Base-by-base conservation (phyloP, 2,113 vertebrate genomes). In the Eulemur rufifrons region DNA sequence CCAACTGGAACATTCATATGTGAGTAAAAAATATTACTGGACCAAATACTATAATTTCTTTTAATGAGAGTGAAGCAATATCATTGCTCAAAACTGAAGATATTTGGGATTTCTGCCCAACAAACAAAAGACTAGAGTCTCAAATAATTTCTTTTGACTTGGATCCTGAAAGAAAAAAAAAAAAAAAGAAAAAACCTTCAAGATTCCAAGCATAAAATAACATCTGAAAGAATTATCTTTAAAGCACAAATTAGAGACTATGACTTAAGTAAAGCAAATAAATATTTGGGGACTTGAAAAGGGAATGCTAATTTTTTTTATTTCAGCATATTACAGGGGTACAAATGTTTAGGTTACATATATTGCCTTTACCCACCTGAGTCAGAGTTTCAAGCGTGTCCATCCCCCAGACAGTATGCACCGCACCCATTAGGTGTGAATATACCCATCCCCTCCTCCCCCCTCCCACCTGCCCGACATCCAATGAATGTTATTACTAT, bases 11-110 rank as follows among this genome's bases (percentile, higher is more conserved):
- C 25, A 81, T 76, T 91, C 91, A 47, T 54, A 56, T 82, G 34
- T 88, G 95, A 97, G 89, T 77, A 69, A 82, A 93, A 25, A 92
- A 27, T 74, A 86, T 78, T 94, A 92, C 32, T 88, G 59, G 25
- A 54, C 37, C 74, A 77, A 66, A 73, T 50, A 34, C 39, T 76
- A 8, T 78, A 80, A 89, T 27, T 94, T 68, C 50, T 45, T 66
- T 92, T 87, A 90, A 92, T 77, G 76, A 90, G 34, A 92, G 12
- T 80, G 42, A 66, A 96, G 59, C 47, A 90, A 59, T 64, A n/a
- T 56, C 69, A 56, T 50, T 83, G 32, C 13, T 87, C 85, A 93
- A 82, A 96, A 83, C n/a, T 76, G 59, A 69, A 87, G 56, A 89
- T 59, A 85, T 11, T 11, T 50, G 39, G 37, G 39, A 76, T 64